A percentile compares a stretch with the other conserved stretches of the same genome.
Evolutionary conservation across 2,888 invertebrate species (phyloP).

Genomic region (Drosophila macrospina): DNA sequence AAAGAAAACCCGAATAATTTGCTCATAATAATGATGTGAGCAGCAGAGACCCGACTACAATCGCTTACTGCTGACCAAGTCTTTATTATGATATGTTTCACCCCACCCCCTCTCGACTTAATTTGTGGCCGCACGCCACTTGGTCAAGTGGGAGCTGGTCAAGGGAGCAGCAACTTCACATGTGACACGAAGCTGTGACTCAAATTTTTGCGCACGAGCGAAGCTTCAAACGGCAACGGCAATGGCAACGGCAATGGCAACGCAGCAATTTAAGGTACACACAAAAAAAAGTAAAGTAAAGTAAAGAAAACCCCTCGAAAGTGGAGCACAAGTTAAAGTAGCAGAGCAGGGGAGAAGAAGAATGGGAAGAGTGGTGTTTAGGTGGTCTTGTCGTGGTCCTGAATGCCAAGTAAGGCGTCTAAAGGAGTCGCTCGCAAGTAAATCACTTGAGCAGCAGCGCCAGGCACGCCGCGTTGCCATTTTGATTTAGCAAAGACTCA

Average conservation of each 20-base stretch:
- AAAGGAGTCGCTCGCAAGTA: conserved; percentile 71
- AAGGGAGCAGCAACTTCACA: conserved; percentile 26
- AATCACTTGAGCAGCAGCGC: conserved; percentile 71
- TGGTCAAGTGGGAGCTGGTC: conserved; percentile 29
- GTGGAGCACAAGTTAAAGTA: conserved; percentile 56
- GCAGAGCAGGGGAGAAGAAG: conserved; percentile 8
- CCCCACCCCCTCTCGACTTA: conserved; percentile 50
- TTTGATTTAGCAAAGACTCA: conserved; percentile 76
- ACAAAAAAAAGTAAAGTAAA: too few species aligned
- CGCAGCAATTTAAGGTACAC: conserved; percentile 67
- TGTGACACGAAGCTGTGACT: conserved; percentile 51
- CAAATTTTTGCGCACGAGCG: conserved; percentile 80
- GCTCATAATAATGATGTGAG: conserved; percentile 51
- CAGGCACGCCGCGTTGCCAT: conserved; percentile 66
- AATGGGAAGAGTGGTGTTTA: background rate
- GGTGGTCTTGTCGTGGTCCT: conserved; percentile 50
- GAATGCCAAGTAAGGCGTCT: conserved; percentile 75
- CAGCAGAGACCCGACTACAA: conserved; percentile 1
- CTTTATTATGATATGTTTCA: conserved; percentile 68
- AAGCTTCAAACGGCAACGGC: conserved; percentile 44
- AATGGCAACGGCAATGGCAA: conserved; percentile 42
- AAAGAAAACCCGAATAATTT: conserved; percentile 47
- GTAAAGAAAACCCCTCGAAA: conserved; percentile 26
- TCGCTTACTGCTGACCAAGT: conserved; percentile 74
- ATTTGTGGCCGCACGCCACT: conserved; percentile 71